Percentiles rank a stretch among this genome's conserved stretches.
phyloP scores from a whole-genome alignment of 2,888 invertebrate genomes.

The Tenthredo mesomela region DNA sequence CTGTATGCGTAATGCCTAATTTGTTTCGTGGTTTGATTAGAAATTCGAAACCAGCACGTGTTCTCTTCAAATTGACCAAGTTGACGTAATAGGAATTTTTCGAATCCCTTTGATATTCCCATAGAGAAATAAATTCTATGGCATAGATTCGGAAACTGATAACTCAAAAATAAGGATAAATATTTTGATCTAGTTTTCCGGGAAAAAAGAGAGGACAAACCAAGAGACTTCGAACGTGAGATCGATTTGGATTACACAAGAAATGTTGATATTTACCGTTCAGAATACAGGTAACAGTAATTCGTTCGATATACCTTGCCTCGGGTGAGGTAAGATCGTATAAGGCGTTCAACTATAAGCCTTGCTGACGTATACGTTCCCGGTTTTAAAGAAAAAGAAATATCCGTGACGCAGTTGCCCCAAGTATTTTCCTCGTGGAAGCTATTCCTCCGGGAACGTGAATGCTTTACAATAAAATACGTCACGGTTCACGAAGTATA shows the following conservation, averaged over 20 bases:
- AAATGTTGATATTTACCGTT: neutral
- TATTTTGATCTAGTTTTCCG: neutral
- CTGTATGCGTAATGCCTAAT: neutral
- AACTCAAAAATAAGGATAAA: neutral
- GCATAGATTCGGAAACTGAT: neutral
- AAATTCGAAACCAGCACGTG: constrained; percentile 10
- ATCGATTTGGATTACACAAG: neutral
- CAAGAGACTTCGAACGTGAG: too few species aligned
- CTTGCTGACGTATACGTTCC: neutral
- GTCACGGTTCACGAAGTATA: neutral
- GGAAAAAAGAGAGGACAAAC: neutral
- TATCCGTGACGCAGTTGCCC: neutral
- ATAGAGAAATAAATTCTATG: neutral
- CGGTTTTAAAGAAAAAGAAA: neutral
- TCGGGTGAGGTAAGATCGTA: neutral
- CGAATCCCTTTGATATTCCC: neutral
- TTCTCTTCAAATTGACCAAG: neutral
- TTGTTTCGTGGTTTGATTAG: neutral
- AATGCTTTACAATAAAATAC: neutral
- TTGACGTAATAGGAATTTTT: neutral
- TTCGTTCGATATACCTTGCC: neutral
- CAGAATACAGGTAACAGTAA: neutral
- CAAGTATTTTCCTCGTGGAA: neutral
- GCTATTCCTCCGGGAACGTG: neutral
- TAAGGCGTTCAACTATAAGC: neutral